phyloP scores from a whole-genome alignment of 1,140 invertebrate species.

The Augochlora pura region DNA sequence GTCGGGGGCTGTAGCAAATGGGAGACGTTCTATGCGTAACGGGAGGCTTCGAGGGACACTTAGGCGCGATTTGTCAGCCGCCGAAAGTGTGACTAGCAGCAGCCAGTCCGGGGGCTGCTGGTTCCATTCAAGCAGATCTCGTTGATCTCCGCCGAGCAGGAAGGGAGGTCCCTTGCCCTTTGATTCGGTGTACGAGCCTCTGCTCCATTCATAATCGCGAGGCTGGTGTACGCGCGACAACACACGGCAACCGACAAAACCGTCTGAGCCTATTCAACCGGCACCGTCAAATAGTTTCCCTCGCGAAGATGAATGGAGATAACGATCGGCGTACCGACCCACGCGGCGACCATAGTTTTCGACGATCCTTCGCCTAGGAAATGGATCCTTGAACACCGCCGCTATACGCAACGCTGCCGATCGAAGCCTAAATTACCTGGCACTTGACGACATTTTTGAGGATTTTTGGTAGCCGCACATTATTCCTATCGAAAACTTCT shows the following conservation, averaged over 20 bases:
- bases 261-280: conserved; percentile 35
- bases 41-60: background rate
- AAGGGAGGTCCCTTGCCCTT: conserved; percentile 28
- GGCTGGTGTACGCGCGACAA: conserved; percentile 1
- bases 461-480: too few species aligned
- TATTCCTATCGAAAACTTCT: too few species aligned
- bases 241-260: conserved; percentile 27
- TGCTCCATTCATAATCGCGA: conserved; percentile 21
- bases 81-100: background rate
- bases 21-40: too few species aligned
- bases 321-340: conserved; percentile 1
- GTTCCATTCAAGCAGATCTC: conserved; percentile 27
- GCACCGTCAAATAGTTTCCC: conserved; percentile 36
- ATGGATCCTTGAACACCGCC: too few species aligned
- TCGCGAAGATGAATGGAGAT: conserved; percentile 31
- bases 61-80: background rate
- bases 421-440: too few species aligned
- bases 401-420: too few species aligned
- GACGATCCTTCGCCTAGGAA: conserved; percentile 4
- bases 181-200: conserved; percentile 30
- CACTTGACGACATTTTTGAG: too few species aligned
- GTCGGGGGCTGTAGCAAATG: too few species aligned
- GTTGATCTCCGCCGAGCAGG: conserved; percentile 35
- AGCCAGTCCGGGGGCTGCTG: background rate
- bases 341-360: conserved; percentile 20